Evolutionary conservation across 2,888 invertebrate genomes (phyloP).

Genomic region (Luperina testacea): DNA sequence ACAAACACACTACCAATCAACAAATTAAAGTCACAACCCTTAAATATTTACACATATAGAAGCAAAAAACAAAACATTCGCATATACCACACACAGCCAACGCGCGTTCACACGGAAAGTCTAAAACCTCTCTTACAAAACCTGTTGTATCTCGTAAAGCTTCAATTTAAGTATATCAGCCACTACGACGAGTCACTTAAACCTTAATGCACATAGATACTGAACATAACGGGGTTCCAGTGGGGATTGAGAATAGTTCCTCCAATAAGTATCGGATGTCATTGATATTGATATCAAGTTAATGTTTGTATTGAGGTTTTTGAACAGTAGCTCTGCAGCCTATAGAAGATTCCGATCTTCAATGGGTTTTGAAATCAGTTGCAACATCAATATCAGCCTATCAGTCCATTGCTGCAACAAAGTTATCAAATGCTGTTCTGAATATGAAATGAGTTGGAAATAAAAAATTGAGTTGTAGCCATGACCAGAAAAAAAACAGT

Average conservation of each 20-base stretch:
- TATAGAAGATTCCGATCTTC: constrained; percentile 6
- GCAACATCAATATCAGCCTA: neutral
- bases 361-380: constrained; percentile 4
- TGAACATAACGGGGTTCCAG: constrained; percentile 40
- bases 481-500: neutral
- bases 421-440: neutral
- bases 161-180: constrained; percentile 72
- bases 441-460: neutral
- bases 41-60: neutral
- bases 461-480: neutral
- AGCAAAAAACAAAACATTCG: constrained; percentile 8
- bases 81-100: constrained; percentile 34
- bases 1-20: neutral
- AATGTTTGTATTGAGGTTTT: constrained; percentile 8
- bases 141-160: constrained; percentile 71
- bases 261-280: constrained; percentile 50
- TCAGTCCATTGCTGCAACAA: neutral
- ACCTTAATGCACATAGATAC: constrained; percentile 69
- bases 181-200: constrained; percentile 72
- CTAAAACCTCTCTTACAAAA: constrained; percentile 68
- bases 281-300: constrained; percentile 28
- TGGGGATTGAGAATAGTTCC: constrained; percentile 34
- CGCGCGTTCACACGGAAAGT: constrained; percentile 45
- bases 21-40: neutral
- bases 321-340: constrained; percentile 29